Evolutionary conservation across 2,888 invertebrate species (phyloP), one percentile per base, ranked within the genome.

Genomic region (Conomelus anceps): DNA sequence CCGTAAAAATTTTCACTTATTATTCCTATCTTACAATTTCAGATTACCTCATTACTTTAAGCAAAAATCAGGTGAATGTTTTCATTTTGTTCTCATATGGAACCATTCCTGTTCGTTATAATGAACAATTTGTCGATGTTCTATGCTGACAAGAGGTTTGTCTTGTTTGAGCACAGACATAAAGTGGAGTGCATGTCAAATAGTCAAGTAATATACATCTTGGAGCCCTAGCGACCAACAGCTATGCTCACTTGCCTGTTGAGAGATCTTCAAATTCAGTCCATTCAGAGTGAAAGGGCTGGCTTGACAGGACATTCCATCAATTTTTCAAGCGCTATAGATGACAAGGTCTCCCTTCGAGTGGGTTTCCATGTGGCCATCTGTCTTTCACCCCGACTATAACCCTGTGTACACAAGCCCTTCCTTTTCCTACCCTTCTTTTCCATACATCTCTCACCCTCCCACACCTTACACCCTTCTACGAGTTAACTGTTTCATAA

Each of bases 321-420:
- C 86, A 86, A 86, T 86, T 86, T 86, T 86, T 86, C 86, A 86
- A 86, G 26, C 86, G 26, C 86, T 86, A 86, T 86, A 86, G 24
- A 86, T 86, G 86, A 86, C 86, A 86, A 29, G 86, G 86, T 86
- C 24, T 24, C 86, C 29, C 86, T 85, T 86, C 86, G 29, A 86
- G 86, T 86, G 24, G 86, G 23, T 86, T 86, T 86, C 29, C 86
- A 86, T 86, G 24, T 23, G 86, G 86, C 24, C 86, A 86, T 86
- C 86, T 86, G 86, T 86, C 86, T 86, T 86, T 23, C 63, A 63
- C 3, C 63, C 63, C 63, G 63, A 63, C 63, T 63, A 63, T 63
- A 63, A 63, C 63, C 63, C n/a, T 63, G 63, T 63, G 63, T 63
- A 63, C 63, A 63, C 63, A 34, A 34, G 34, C 34, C 34, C 34